Evolutionary conservation across 2,797 vertebrate genomes (phyloP).

Genomic region (Phataginus tetradactyla): DNA sequence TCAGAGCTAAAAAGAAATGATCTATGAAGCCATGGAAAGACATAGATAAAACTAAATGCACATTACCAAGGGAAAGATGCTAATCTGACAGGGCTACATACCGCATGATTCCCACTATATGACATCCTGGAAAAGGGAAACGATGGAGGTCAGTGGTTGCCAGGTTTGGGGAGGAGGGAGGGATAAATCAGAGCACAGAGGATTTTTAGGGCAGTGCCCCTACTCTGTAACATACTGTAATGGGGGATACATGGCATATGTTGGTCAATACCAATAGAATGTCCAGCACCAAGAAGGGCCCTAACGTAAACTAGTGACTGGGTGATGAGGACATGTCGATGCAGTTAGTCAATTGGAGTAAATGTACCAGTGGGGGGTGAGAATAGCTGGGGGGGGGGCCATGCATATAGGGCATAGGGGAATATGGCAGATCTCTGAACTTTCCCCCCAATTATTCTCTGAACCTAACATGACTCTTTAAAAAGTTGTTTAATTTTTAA

Average conservation of each 20-base stretch:
- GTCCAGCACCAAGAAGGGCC: too few species aligned
- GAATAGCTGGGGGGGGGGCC: too few species aligned
- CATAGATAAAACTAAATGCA: background rate
- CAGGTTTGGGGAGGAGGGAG: too few species aligned
- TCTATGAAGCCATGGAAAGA: background rate
- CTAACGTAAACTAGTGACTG: background rate
- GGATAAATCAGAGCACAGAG: background rate
- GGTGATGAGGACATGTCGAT: too few species aligned
- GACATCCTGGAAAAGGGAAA: background rate
- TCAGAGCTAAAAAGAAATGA: background rate
- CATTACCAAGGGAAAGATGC: background rate
- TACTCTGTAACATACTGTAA: rapidly evolving
- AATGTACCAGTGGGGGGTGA: rapidly evolving
- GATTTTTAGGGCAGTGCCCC: background rate
- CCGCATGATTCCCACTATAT: background rate
- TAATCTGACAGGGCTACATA: background rate
- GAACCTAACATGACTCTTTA: background rate
- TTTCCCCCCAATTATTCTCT: background rate
- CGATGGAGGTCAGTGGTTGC: background rate
- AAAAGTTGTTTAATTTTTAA: background rate
- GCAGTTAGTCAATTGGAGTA: background rate
- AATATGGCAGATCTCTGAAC: rapidly evolving
- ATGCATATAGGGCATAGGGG: rapidly evolving
- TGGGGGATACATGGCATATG: background rate
- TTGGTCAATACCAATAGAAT: background rate